A percentile compares a stretch with the other conserved stretches of the same genome.
phyloP scores from a whole-genome alignment of 2,113 vertebrate species.

The Phrynocephalus versicolor region DNA sequence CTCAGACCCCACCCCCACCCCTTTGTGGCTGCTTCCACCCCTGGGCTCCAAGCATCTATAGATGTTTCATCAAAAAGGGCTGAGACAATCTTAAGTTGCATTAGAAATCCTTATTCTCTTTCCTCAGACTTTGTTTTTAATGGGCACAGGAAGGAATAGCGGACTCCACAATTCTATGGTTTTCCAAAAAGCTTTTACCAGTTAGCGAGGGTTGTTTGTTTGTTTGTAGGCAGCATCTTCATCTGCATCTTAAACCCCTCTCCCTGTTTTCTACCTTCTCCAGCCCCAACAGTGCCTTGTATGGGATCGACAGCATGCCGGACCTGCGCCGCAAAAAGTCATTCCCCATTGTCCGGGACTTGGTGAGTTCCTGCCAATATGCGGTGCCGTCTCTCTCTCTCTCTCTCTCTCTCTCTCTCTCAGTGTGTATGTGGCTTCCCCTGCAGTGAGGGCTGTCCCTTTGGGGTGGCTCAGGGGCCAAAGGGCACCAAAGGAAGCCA shows the following conservation, averaged over 20 bases:
- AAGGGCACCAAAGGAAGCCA: too few relatives aligned
- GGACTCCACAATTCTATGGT: too few relatives aligned
- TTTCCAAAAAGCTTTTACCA: too few relatives aligned
- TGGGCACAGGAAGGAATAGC: background rate
- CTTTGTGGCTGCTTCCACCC: too few relatives aligned
- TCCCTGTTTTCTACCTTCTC: conserved; percentile 1
- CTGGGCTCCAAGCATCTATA: too few relatives aligned
- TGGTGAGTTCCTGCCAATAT: conserved; percentile 81
- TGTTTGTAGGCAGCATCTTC: background rate
- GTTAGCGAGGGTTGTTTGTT: background rate
- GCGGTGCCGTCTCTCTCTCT: too few relatives aligned
- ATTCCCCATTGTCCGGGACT: conserved; percentile 93
- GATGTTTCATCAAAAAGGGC: background rate
- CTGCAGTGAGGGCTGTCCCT: too few relatives aligned
- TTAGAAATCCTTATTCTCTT: background rate
- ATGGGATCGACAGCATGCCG: conserved; percentile 99
- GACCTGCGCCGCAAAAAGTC: conserved; percentile 96
- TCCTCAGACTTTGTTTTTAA: background rate
- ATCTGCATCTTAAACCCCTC: background rate
- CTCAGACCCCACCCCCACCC: too few relatives aligned
- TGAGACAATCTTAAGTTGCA: too few relatives aligned
- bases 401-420: too few relatives aligned
- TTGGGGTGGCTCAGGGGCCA: too few relatives aligned
- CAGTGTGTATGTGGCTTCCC: too few relatives aligned
- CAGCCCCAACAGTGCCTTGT: conserved; percentile 89